phyloP scores from a whole-genome alignment of 30 jellyfish, hydroid and myxozoan species.

The Aurelia aurita region DNA sequence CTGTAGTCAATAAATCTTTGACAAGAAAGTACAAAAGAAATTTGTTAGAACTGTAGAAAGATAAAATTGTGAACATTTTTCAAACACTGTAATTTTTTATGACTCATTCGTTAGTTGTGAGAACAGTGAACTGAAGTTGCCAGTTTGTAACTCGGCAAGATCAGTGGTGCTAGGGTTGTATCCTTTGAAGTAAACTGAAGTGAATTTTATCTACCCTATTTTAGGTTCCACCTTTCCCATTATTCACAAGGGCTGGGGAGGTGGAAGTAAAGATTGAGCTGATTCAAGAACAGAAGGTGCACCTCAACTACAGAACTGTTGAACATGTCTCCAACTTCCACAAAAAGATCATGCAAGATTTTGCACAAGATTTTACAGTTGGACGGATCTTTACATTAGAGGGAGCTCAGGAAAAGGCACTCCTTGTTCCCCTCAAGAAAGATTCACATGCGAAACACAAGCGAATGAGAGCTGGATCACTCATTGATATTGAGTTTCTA shows the following conservation, averaged over 20 bases:
- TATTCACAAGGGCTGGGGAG: slow-evolving; percentile 76
- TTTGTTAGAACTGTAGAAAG: too few species aligned
- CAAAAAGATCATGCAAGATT: slow-evolving; percentile 8
- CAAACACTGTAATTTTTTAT: too few species aligned
- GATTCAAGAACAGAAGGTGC: neutral
- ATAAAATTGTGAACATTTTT: too few species aligned
- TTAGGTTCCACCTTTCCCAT: slow-evolving; percentile 65
- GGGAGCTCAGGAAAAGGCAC: neutral
- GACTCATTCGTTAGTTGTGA: too few species aligned
- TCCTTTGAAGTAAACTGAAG: too few species aligned
- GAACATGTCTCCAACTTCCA: slow-evolving; percentile 33
- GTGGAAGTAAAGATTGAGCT: slow-evolving; percentile 52
- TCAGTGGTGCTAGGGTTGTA: too few species aligned
- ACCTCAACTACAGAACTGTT: neutral
- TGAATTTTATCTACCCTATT: neutral
- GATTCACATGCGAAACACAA: neutral
- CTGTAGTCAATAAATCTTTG: too few species aligned
- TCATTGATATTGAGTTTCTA: slow-evolving; percentile 29
- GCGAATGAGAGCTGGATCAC: neutral
- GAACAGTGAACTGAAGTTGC: too few species aligned
- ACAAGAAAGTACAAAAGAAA: too few species aligned
- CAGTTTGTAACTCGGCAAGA: too few species aligned
- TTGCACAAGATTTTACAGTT: neutral
- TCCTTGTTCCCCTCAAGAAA: slow-evolving; percentile 13
- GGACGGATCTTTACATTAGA: slow-evolving; percentile 3